These are phyloP conservation scores for Heliangelus exortis DNA, from an alignment of 2,797 vertebrate species.

Conservation along the genomic window DNA sequence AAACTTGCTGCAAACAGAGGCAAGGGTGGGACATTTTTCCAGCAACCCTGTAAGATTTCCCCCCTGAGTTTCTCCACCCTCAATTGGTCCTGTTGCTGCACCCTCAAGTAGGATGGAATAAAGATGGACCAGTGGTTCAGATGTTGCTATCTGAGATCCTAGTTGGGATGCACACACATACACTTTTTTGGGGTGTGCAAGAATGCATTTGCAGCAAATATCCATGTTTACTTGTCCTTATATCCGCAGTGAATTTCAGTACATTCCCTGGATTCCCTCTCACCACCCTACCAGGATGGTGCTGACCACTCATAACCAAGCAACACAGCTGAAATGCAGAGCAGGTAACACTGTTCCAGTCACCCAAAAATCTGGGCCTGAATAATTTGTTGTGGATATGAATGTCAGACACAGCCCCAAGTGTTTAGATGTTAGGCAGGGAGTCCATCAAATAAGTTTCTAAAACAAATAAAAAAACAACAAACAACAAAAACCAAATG, in stretches of 20 bases:
- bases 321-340: neutral
- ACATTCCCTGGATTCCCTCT: no score
- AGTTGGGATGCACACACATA: no score
- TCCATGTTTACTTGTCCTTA: rapidly evolving
- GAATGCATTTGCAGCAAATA: neutral
- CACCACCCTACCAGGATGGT: neutral
- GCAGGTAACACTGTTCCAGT: neutral
- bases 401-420: neutral
- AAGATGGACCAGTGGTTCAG: neutral
- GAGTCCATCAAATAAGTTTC: neutral
- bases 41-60: neutral
- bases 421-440: neutral
- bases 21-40: neutral
- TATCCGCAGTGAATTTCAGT: neutral
- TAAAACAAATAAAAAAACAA: neutral
- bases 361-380: neutral
- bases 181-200: neutral
- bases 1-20: neutral
- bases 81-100: neutral
- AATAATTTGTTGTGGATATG: rapidly evolving
- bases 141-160: neutral
- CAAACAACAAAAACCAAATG: neutral
- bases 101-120: neutral
- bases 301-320: neutral
- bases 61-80: neutral